Conservation (phyloP, 2,888 invertebrate species). For the Cephonodes hylas region DNA sequence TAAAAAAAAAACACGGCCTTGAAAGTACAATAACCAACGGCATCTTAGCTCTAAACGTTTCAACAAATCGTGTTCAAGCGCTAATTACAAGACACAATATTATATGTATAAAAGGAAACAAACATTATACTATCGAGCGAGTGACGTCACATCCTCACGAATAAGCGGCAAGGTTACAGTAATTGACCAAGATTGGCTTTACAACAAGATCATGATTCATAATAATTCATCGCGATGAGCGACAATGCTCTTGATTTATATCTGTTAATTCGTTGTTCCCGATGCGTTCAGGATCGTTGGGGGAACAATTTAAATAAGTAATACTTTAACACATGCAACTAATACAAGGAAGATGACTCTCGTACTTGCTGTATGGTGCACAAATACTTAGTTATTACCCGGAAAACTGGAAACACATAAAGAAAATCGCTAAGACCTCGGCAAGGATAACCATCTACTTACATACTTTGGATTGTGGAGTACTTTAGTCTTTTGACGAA, state of each 20-base stretch:
- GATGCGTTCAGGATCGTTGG: neutral
- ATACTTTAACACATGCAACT: neutral
- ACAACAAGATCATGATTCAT: constrained; percentile 55
- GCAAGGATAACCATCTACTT: no score
- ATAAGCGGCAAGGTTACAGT: constrained; percentile 53
- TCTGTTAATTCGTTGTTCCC: constrained; percentile 37
- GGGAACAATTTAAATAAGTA: neutral
- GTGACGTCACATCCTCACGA: constrained; percentile 53
- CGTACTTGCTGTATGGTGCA: no score
- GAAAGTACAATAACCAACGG: neutral
- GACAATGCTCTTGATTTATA: constrained; percentile 47
- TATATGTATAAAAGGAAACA: constrained; percentile 33
- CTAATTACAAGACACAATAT: constrained; percentile 27
- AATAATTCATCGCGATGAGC: constrained; percentile 46
- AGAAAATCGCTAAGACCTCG: no score
- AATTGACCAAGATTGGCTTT: constrained; percentile 67
- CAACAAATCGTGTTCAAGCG: neutral
- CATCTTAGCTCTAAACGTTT: neutral
- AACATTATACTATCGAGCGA: constrained; percentile 33
- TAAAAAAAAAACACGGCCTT: neutral
- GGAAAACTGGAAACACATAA: no score
- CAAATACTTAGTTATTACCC: no score
- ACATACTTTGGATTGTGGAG: no score
- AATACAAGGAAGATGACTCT: no score
- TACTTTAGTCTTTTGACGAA: no score